Conservation (phyloP, 2,797 vertebrate species). For the Paramormyrops hopkinsi region DNA sequence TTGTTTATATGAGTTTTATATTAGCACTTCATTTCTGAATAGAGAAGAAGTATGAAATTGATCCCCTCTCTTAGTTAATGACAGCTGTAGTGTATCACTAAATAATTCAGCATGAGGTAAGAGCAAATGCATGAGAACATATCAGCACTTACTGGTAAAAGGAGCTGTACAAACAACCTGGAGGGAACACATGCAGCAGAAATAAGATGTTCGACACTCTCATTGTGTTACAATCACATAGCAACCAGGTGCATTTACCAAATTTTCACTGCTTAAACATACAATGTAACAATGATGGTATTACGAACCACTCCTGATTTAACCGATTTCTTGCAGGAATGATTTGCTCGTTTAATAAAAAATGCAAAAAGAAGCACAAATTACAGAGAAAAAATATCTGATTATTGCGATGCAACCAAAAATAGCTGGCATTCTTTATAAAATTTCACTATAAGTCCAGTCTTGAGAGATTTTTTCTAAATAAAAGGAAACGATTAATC, state of each 20-base stretch:
- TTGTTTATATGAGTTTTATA: neutral
- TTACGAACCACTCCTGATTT: neutral
- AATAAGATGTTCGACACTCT: neutral
- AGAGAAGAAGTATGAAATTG: neutral
- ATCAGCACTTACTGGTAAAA: neutral
- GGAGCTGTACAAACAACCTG: neutral
- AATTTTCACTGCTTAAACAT: neutral
- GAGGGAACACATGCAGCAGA: neutral
- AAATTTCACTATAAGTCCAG: neutral
- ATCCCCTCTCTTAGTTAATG: neutral
- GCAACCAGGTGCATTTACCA: neutral
- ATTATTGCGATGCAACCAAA: neutral
- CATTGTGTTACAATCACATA: neutral
- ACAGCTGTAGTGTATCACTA: neutral
- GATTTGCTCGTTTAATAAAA: neutral
- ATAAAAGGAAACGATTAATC: neutral
- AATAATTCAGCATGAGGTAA: slow-evolving; percentile 4
- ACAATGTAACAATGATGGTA: neutral
- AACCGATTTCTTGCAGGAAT: neutral
- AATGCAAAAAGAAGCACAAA: neutral
- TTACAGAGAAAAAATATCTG: neutral
- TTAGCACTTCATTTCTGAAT: neutral
- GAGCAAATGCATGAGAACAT: neutral
- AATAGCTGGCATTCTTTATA: neutral
- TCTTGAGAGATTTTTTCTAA: neutral